These are phyloP conservation scores for Archaeoteleia sp. DNA, from an alignment of 2,888 invertebrate genomes.

Conservation along the genomic window DNA sequence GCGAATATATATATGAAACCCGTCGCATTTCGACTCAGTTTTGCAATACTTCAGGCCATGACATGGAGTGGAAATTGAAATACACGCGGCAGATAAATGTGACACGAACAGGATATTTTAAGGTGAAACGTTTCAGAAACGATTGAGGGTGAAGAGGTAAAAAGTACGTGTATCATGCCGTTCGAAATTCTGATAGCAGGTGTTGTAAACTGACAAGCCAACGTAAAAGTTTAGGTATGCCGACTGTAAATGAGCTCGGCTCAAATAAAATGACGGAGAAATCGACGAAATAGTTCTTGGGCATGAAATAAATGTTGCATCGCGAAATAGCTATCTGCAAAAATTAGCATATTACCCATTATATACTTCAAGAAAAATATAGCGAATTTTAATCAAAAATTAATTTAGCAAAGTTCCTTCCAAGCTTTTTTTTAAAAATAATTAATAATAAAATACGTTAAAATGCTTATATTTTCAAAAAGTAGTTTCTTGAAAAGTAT, in stretches of 20 bases:
- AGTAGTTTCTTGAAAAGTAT: too few relatives aligned
- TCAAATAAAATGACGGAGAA: conserved; percentile 40
- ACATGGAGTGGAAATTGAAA: conserved; percentile 18
- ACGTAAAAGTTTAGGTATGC: conserved; percentile 39
- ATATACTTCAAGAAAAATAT: too few relatives aligned
- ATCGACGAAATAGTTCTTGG: conserved; percentile 36
- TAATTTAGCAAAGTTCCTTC: too few relatives aligned
- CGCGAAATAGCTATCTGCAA: too few relatives aligned
- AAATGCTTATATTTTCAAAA: too few relatives aligned
- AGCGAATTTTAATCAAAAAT: too few relatives aligned
- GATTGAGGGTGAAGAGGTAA: conserved; percentile 27
- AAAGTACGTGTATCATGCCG: conserved; percentile 25
- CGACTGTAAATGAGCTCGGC: conserved; percentile 32
- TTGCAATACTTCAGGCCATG: not conserved
- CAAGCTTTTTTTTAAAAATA: too few relatives aligned
- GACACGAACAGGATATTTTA: conserved; percentile 22
- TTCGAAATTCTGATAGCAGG: conserved; percentile 48
- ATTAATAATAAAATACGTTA: too few relatives aligned
- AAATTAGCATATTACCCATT: too few relatives aligned
- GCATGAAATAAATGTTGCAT: conserved; percentile 21
- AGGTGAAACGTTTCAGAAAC: conserved; percentile 26
- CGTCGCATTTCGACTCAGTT: not conserved
- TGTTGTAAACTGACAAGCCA: conserved; percentile 31
- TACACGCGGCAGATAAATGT: conserved; percentile 12
- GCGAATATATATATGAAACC: too few relatives aligned